Base-by-base conservation (phyloP, 2,113 vertebrate genomes). In the Cynopterus brachyotis region DNA sequence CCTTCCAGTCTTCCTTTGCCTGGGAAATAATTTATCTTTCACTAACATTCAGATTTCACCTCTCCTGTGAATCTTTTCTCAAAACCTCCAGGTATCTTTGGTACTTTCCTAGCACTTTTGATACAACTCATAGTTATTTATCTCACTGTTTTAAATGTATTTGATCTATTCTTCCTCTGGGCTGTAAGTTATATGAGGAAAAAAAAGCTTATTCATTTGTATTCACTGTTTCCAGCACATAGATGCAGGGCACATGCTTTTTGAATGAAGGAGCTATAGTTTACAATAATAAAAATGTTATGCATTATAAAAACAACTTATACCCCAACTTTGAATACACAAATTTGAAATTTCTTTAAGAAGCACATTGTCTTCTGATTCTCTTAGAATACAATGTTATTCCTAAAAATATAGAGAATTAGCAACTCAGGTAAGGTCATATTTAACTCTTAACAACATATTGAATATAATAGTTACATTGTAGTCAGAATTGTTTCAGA, bases 201-300 rank as follows among this genome's bases (percentile, higher is more conserved):
- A 93, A 40, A 83, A 2, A 64, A 76, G 19, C 35, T 80, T 96
- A 92, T 55, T 90, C 62, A 87, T 75, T 87, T 79, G 9, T 55
- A 88, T 72, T 92, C 69, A 89, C 40, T 93, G 57, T 86, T 94
- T 92, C 66, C 1, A 89, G 57, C 5, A 94, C 24, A 57, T 0
- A 86, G 83, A 28, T 62, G 50, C 42, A 86, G 20, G 66, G 64
- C 47, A 83, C 19, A 69, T 90, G 35, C 30, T 91, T 84, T 30
- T 55, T 82, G 35, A 70, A 69, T 73, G 40, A 59, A 92, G 28
- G 42, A 45, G 59, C 37, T 94, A 45, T 45, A 57, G 30, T 81
- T 88, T 83, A 70, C 3, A 96, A n/a, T 82, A 80, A 93, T 89
- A 94, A 86, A 37, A 94, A 81, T 93, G 42, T 26, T 93, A 10